Percentiles rank a stretch among this genome's conserved stretches.
Conservation (phyloP, 2,888 invertebrate species). For the Plusia festucae region DNA sequence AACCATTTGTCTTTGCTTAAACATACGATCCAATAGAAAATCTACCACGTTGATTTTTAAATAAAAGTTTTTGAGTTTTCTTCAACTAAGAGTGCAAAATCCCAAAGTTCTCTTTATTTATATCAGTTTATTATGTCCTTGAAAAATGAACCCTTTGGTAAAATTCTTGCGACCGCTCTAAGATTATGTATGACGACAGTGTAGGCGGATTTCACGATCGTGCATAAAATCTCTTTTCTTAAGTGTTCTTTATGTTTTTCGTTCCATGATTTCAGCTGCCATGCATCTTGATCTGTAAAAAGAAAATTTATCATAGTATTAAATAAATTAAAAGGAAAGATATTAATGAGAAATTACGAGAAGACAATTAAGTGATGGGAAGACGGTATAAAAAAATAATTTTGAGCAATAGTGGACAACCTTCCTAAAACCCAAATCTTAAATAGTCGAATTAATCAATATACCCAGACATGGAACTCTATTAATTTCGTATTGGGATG, state of each 20-base stretch:
- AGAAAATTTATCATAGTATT: not conserved
- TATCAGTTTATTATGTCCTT: not conserved
- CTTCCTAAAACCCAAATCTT: not conserved
- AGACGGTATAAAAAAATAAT: no score
- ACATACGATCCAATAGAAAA: no score
- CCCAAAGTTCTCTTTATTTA: not conserved
- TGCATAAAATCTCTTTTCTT: slow-evolving; percentile 65
- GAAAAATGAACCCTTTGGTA: slow-evolving; percentile 56
- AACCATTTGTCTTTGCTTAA: no score
- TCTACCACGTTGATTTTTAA: no score
- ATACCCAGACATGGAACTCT: not conserved
- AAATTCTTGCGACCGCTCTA: slow-evolving; percentile 71
- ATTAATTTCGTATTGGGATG: not conserved
- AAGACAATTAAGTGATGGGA: no score
- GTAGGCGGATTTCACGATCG: slow-evolving; percentile 71
- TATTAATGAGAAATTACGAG: no score
- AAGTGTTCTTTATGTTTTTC: slow-evolving; percentile 52
- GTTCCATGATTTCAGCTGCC: slow-evolving; percentile 54
- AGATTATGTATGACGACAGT: slow-evolving; percentile 76
- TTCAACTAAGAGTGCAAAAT: not conserved
- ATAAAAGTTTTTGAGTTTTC: no score
- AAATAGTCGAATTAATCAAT: not conserved
- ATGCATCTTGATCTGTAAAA: slow-evolving; percentile 67
- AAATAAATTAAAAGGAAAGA: no score
- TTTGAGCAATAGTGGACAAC: not conserved